These are phyloP conservation scores for Melipona beecheii DNA, from an alignment of 2,888 invertebrate species.

Conservation along the genomic window DNA sequence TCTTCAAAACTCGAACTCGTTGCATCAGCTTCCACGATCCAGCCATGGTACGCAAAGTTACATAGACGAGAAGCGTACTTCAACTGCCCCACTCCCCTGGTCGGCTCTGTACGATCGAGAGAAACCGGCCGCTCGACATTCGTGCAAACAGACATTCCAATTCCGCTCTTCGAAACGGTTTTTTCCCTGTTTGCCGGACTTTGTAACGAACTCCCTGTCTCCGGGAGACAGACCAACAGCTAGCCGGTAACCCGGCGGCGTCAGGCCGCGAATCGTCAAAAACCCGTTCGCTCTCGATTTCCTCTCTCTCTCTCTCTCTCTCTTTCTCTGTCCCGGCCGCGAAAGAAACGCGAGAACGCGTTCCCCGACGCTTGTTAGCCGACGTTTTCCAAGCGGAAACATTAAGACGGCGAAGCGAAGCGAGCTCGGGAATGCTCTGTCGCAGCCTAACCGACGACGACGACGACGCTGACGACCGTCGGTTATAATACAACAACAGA, in stretches of 20 bases:
- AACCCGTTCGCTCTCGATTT: conserved; percentile 35
- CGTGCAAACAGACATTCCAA: conserved; percentile 44
- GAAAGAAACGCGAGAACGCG: neutral
- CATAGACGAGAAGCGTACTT: neutral
- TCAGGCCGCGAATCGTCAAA: conserved; percentile 11
- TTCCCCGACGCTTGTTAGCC: neutral
- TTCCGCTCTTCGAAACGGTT: conserved; percentile 22
- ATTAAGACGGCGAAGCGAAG: neutral
- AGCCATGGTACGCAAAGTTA: neutral
- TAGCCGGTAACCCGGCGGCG: neutral
- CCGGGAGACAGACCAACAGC: neutral
- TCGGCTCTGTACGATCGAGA: conserved; percentile 4
- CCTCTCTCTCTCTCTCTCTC: neutral
- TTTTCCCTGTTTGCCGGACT: conserved; percentile 33
- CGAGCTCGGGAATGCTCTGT: conserved; percentile 19
- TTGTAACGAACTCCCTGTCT: conserved; percentile 32
- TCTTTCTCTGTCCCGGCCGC: neutral
- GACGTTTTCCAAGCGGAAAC: conserved; percentile 10
- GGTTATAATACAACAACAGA: too few species aligned
- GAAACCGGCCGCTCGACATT: conserved; percentile 17
- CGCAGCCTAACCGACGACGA: neutral
- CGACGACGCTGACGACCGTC: conserved; percentile 6
- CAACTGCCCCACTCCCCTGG: too few species aligned
- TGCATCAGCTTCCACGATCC: conserved; percentile 4
- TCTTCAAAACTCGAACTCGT: neutral